Evolutionary conservation across 2,113 vertebrate species (phyloP).

Genomic region (Spilogale gracilis): DNA sequence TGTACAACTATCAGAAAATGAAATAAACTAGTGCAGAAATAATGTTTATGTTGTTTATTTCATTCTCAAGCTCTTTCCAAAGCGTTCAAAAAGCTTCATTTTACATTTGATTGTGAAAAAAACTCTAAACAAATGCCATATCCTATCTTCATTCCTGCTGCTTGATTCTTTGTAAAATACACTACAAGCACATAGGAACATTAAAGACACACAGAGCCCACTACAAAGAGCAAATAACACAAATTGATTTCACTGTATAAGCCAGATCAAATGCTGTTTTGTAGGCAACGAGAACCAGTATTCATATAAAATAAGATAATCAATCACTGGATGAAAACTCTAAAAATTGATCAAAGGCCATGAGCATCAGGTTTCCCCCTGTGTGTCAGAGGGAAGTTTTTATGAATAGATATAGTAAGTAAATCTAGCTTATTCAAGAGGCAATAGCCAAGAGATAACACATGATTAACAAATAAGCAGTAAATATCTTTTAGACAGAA

Average conservation of each 20-base stretch:
- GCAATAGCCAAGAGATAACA: neutral
- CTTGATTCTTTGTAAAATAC: constrained; percentile 59
- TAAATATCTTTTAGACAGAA: neutral
- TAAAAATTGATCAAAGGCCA: neutral
- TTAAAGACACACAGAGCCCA: neutral
- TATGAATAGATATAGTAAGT: neutral
- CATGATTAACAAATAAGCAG: neutral
- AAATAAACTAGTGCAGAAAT: neutral
- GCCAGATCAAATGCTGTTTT: constrained; percentile 47
- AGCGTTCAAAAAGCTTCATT: neutral
- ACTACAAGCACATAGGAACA: neutral
- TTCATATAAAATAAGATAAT: constrained; percentile 32
- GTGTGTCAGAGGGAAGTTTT: neutral
- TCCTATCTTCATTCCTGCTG: constrained; percentile 20
- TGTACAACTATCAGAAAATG: neutral
- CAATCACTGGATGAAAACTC: neutral
- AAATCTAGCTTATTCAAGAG: neutral
- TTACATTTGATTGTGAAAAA: constrained; percentile 25
- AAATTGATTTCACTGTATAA: constrained; percentile 38
- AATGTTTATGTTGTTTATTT: neutral
- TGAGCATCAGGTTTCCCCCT: neutral
- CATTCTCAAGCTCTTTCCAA: constrained; percentile 18
- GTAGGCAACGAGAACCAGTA: neutral
- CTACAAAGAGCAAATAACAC: constrained; percentile 18
- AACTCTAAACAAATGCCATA: neutral